A percentile compares a stretch with the other conserved stretches of the same genome.
These are phyloP conservation scores for Asarcornis scutulata DNA, from an alignment of 2,113 vertebrate species.

Conservation along the genomic window DNA sequence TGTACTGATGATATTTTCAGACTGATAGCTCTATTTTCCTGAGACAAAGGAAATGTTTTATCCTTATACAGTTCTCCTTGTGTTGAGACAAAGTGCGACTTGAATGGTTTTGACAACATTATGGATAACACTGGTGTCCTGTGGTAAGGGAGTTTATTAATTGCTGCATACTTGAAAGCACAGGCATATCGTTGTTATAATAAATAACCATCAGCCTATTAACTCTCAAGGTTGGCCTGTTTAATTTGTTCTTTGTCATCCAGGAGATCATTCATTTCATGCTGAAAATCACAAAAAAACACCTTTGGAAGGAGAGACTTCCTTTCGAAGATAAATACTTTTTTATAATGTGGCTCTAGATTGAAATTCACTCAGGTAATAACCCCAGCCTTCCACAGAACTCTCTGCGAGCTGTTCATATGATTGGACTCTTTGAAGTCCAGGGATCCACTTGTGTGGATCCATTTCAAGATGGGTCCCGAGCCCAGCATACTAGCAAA, in stretches of 20 bases:
- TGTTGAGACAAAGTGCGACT: neutral
- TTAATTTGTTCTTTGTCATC: neutral
- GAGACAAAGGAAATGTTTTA: neutral
- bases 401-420: neutral
- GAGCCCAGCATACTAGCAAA: neutral
- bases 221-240: neutral
- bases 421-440: neutral
- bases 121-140: neutral
- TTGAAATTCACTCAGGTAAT: neutral
- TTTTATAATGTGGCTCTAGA: neutral
- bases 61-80: neutral
- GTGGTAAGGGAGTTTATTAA: neutral
- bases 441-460: neutral
- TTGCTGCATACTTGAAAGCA: neutral
- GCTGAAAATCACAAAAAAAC: neutral
- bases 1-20: neutral
- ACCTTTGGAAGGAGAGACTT: neutral
- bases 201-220: slow-evolving; percentile 14
- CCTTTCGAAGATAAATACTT: neutral
- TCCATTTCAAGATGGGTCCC: neutral
- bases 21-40: neutral
- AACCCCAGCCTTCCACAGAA: neutral
- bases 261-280: neutral
- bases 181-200: neutral
- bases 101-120: neutral